These are phyloP conservation scores for Drosophila guanche DNA, from an alignment of 1,140 invertebrate species.

Conservation along the genomic window DNA sequence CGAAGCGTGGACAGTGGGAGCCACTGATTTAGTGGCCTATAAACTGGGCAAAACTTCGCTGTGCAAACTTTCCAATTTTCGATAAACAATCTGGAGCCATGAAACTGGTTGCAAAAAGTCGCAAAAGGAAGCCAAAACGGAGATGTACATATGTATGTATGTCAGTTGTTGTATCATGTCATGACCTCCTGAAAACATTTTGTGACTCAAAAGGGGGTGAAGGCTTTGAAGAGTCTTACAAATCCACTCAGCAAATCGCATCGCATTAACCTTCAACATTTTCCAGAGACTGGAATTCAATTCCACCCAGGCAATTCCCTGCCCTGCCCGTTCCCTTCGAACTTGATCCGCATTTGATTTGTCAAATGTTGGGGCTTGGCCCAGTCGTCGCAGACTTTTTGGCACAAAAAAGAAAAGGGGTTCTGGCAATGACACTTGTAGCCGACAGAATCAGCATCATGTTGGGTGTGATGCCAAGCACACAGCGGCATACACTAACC, in stretches of 20 bases:
- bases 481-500: too few species aligned
- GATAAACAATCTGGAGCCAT: constrained; percentile 4
- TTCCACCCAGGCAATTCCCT: constrained; percentile 15
- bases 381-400: constrained; percentile 30
- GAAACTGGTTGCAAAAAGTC: constrained; percentile 9
- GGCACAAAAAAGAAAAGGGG: constrained; percentile 28
- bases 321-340: background rate
- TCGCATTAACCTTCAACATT: constrained; percentile 76
- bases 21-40: constrained; percentile 56
- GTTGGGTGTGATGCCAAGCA: too few species aligned
- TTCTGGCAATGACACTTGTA: constrained; percentile 57
- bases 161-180: constrained; percentile 64
- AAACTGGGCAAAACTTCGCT: constrained; percentile 39
- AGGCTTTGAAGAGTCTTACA: constrained; percentile 16
- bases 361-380: constrained; percentile 45
- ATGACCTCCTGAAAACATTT: constrained; percentile 57
- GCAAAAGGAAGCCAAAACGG: constrained; percentile 15
- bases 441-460: constrained; percentile 13
- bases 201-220: constrained; percentile 20
- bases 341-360: constrained; percentile 74
- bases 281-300: constrained; percentile 65
- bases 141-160: constrained; percentile 4
- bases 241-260: constrained; percentile 68
- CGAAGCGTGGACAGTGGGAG: constrained; percentile 22
- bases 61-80: constrained; percentile 8